phyloP scores from a whole-genome alignment of 2,113 vertebrate species.

The Lamprotornis superbus region DNA sequence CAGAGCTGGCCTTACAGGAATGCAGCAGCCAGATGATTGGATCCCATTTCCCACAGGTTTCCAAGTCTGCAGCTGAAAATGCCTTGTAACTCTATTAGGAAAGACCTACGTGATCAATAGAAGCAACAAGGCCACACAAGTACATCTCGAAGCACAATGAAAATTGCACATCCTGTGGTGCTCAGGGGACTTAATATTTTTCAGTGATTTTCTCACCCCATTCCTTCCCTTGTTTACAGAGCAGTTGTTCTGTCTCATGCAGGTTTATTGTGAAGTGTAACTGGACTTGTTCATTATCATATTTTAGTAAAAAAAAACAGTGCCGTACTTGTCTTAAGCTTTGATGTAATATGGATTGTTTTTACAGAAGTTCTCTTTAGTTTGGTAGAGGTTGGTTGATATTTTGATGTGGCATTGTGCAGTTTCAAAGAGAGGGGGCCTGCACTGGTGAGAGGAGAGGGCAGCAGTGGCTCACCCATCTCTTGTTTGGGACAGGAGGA shows the following conservation, averaged over 20 bases:
- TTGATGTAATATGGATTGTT: neutral
- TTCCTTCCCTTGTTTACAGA: constrained; percentile 17
- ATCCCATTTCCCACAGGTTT: constrained; percentile 59
- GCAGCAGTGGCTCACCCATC: neutral
- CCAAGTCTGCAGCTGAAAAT: constrained; percentile 54
- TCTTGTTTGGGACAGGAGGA: neutral
- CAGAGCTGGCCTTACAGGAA: constrained; percentile 69
- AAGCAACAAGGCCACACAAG: constrained; percentile 63
- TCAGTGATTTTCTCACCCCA: constrained; percentile 41
- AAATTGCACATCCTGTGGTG: constrained; percentile 58
- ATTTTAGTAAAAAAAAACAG: neutral
- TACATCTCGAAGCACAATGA: constrained; percentile 44
- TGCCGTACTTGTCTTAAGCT: neutral
- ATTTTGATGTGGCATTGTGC: neutral
- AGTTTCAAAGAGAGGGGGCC: neutral
- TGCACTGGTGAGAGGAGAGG: neutral
- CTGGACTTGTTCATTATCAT: neutral
- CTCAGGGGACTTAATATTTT: constrained; percentile 67
- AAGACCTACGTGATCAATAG: constrained; percentile 72
- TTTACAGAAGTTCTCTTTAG: neutral
- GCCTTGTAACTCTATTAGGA: constrained; percentile 76
- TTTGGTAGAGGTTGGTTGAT: neutral
- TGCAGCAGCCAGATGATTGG: constrained; percentile 29
- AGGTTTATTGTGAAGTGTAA: neutral
- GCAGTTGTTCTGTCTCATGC: neutral